Base-by-base conservation (phyloP, 64 coral and sea anemone species). In the Stylophora pistillata region DNA sequence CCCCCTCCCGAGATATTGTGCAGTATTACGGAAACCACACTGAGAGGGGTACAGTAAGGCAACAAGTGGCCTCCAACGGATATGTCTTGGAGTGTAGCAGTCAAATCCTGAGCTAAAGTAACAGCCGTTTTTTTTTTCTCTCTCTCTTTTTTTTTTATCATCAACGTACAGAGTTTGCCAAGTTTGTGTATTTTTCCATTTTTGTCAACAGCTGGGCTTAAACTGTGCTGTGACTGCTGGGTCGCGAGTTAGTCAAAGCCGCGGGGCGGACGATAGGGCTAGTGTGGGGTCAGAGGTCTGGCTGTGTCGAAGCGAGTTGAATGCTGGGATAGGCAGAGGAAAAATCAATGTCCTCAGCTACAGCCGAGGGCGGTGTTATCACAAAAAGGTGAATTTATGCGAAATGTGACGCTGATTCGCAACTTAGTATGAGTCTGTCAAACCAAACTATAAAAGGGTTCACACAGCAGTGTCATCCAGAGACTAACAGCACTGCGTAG, bases 261-360 rank as follows among this genome's bases (percentile, higher is more conserved):
- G 87, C 57, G 90, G 93, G 30, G 93, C 96, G 12, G 96, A 99
- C 31, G 93, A 93, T 3, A 80, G 93, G 41, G 71, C 93, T 1
- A 93, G 93, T 64, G 93, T 99, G 73, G 97, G 97, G 14, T 93
- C 91, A 13, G 97, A 99, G 33, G 82, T 99, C 3, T 99, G 97
- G 97, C 58, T 99, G 58, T 99, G 94, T 88, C 90, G 93, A 41
- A 90, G 56, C 76, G 93, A 95, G 69, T 29, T 93, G 56, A 95
- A 79, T 61, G 97, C 90, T 58, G 97, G 96, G 15, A 86, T 89
- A 61, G 90, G 83, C 0, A 98, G 62, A 37, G 90, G 93, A 18
- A 99, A 90, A 85, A 90, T 99, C 20, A 95, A 92, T 80, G 83
- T 99, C 21, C 28, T 99, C 14, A 82, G 89, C 26, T 99, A 95